Conservation (phyloP, 1,140 invertebrate genomes). For the Drosophila lacertosa region DNA sequence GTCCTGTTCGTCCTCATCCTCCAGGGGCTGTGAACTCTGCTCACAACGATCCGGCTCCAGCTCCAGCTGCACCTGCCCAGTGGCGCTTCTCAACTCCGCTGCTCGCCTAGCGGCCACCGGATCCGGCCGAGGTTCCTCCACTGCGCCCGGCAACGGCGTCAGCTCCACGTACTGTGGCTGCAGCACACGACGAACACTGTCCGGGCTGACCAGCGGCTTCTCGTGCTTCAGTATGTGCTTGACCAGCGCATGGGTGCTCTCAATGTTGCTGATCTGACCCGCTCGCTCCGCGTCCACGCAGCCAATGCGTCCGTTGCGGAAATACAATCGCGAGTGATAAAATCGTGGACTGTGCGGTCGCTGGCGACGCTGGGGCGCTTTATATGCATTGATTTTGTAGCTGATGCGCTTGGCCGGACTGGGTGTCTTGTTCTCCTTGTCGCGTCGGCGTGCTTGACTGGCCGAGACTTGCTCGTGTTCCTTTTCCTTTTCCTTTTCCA, state of each 20-base stretch:
- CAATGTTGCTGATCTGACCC: conserved; percentile 69
- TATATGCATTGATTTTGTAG: conserved; percentile 80
- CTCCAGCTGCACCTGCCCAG: conserved; percentile 55
- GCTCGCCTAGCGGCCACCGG: conserved; percentile 49
- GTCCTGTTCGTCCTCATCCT: conserved; percentile 78
- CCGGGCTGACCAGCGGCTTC: conserved; percentile 77
- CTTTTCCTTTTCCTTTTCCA: conserved; percentile 59
- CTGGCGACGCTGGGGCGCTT: conserved; percentile 55
- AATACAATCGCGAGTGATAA: conserved; percentile 76
- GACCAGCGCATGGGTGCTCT: conserved; percentile 78
- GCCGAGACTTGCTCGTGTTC: conserved; percentile 2
- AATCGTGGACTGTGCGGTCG: conserved; percentile 72
- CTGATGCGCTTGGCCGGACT: conserved; percentile 63
- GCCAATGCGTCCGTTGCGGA: conserved; percentile 81
- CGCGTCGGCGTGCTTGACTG: conserved; percentile 35
- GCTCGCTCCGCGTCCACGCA: conserved; percentile 74
- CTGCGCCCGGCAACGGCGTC: conserved; percentile 59
- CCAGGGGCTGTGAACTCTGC: conserved; percentile 44
- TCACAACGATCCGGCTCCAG: conserved; percentile 35
- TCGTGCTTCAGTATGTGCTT: conserved; percentile 81
- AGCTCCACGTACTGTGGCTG: conserved; percentile 50
- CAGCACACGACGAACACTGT: conserved; percentile 71
- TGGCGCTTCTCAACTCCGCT: conserved; percentile 53
- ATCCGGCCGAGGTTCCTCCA: conserved; percentile 48
- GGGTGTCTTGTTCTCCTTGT: conserved; percentile 82